Conservation (phyloP, 1,140 invertebrate genomes). For the Sipha flava region DNA sequence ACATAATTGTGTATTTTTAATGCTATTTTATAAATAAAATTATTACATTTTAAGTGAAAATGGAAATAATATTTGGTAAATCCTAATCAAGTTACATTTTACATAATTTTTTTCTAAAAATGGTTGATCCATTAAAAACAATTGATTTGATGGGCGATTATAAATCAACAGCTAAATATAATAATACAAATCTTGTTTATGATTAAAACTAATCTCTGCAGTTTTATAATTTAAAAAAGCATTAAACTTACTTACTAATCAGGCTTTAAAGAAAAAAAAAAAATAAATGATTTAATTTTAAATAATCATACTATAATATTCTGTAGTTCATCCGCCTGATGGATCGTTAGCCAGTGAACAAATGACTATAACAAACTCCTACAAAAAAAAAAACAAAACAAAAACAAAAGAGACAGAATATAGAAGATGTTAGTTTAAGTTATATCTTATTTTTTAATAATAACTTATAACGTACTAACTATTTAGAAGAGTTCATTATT, state of each 20-base stretch:
- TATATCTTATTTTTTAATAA: background rate
- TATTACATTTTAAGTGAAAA: background rate
- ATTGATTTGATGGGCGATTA: too few species aligned
- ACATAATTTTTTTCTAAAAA: background rate
- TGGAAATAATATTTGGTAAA: background rate
- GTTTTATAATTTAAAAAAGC: background rate
- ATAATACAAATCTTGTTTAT: background rate
- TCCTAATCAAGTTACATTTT: background rate
- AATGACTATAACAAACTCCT: constrained; percentile 29
- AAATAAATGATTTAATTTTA: background rate
- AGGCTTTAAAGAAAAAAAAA: background rate
- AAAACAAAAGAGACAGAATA: constrained; percentile 29
- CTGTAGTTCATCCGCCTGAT: constrained; percentile 23
- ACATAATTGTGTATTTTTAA: background rate
- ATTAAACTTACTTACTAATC: constrained; percentile 11
- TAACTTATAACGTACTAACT: background rate
- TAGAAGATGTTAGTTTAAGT: constrained; percentile 24
- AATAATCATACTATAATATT: constrained; percentile 1
- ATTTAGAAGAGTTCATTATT: constrained; percentile 31
- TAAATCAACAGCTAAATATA: background rate
- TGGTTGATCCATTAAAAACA: background rate
- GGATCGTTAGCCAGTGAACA: constrained; percentile 28
- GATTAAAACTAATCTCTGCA: background rate
- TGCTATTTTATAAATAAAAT: background rate
- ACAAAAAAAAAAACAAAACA: constrained; percentile 27